Base-by-base conservation (phyloP, 2,888 invertebrate genomes). In the Pelosia muscerda region DNA sequence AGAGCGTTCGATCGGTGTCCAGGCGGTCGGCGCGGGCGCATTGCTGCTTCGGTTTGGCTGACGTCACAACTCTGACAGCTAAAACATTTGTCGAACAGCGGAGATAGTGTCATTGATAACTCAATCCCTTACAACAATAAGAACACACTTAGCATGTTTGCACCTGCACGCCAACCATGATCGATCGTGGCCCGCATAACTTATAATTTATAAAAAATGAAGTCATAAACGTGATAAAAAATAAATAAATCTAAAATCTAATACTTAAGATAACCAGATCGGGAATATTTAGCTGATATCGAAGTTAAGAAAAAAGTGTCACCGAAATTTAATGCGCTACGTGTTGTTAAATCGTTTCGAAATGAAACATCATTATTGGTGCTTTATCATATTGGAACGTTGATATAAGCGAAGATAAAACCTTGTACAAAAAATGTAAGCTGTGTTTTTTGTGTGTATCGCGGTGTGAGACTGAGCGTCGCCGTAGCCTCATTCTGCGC, bases 71-170 rank as follows among this genome's bases (percentile, higher is more conserved):
- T 92, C 91, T 94, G 95, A 95, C 95, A 95, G 93, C 90, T 92
- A 90, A 90, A 93, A 92, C 93, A 93, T 94, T 94, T 94, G 92
- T 95, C 94, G 95, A 95, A 93, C 92, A 86, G 81, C 87, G 81
- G 80, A 94, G 95, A 95, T 95, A 93, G 94, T 94, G 95, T 95
- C 95, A 95, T 90, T 90, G 95, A 95, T 95, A 94, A 94, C 89
- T 89, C 91, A 91, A 93, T 91, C 94, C 94, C 92, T 93, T 92
- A 93, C 90, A 93, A 95, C 94, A 94, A 95, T 94, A 90, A 92
- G 92, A 94, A 93, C 86, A 94, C 94, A 95, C 94, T 95, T 95
- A 94, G 90, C 93, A 92, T 94, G 94, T 95, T 94, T 94, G 94
- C 95, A 95, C 95, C 95, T 95, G 95, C 94, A 81, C 81, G 86